These are phyloP conservation scores for Mythimna impura DNA, from an alignment of 2,888 invertebrate genomes.

Conservation along the genomic window DNA sequence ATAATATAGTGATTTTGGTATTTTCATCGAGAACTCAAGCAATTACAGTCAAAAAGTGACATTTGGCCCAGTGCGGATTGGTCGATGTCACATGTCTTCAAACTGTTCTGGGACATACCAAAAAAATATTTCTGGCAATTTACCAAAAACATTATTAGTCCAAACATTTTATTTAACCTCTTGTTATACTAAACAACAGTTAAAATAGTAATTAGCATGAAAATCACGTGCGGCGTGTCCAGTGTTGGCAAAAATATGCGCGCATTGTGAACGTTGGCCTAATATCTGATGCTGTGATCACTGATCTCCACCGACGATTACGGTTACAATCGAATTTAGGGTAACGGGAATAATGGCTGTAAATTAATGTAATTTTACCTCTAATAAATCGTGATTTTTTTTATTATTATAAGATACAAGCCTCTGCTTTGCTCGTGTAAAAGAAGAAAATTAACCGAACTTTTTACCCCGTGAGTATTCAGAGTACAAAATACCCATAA, in stretches of 20 bases:
- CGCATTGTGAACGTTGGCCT: constrained; percentile 22
- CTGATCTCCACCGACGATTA: constrained; percentile 33
- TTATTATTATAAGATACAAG: not conserved
- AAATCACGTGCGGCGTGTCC: constrained; percentile 53
- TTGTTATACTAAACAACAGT: constrained; percentile 30
- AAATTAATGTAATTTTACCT: not conserved
- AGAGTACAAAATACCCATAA: too few species aligned
- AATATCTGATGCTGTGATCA: constrained; percentile 45
- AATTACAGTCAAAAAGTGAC: too few species aligned
- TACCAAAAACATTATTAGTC: constrained; percentile 1
- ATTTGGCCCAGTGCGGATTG: too few species aligned
- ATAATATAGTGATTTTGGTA: too few species aligned
- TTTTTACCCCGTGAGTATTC: too few species aligned
- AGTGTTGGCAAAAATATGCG: constrained; percentile 48
- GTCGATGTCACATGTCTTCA: too few species aligned
- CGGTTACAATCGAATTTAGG: not conserved
- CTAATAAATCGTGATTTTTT: not conserved
- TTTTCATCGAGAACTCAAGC: too few species aligned
- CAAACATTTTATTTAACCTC: constrained; percentile 26
- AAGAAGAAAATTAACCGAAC: too few species aligned
- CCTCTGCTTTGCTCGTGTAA: too few species aligned
- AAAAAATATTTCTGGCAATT: not conserved
- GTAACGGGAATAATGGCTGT: not conserved
- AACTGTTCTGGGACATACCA: too few species aligned
- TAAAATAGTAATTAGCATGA: constrained; percentile 47